These are phyloP conservation scores for Cyphomyrmex costatus DNA, from an alignment of 1,140 invertebrate genomes.

Conservation along the genomic window DNA sequence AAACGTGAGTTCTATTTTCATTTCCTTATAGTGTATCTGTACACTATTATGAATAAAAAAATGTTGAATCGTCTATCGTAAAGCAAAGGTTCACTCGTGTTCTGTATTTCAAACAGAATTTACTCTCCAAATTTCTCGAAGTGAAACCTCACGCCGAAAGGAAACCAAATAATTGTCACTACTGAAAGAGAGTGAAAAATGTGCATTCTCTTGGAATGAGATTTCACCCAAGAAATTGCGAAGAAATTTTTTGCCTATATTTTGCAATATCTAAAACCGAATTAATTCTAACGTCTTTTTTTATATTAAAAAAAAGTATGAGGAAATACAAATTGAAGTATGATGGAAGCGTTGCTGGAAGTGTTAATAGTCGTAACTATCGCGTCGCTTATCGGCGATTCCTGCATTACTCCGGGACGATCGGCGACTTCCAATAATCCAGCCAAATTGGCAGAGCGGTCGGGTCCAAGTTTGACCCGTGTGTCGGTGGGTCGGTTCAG, in stretches of 20 bases:
- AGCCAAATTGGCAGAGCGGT: constrained; percentile 64
- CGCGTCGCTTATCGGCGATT: constrained; percentile 25
- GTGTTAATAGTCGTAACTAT: constrained; percentile 50
- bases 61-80: too few relatives aligned
- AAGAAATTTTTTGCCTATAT: not conserved
- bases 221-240: not conserved
- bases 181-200: too few relatives aligned
- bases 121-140: too few relatives aligned
- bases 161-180: too few relatives aligned
- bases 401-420: constrained; percentile 43
- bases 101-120: too few relatives aligned
- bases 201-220: too few relatives aligned
- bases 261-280: not conserved
- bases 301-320: not conserved
- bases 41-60: too few relatives aligned
- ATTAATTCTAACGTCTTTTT: not conserved
- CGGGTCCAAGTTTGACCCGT: constrained; percentile 48
- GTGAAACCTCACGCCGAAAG: too few relatives aligned
- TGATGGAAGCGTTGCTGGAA: not conserved
- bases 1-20: constrained; percentile 33
- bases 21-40: too few relatives aligned
- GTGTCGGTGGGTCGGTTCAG: constrained; percentile 62
- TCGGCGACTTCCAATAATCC: constrained; percentile 70
- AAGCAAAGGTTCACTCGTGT: too few relatives aligned
- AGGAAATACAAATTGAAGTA: not conserved